phyloP scores from a whole-genome alignment of 64 coral and sea anemone genomes.

The Astreopora myriophthalma region DNA sequence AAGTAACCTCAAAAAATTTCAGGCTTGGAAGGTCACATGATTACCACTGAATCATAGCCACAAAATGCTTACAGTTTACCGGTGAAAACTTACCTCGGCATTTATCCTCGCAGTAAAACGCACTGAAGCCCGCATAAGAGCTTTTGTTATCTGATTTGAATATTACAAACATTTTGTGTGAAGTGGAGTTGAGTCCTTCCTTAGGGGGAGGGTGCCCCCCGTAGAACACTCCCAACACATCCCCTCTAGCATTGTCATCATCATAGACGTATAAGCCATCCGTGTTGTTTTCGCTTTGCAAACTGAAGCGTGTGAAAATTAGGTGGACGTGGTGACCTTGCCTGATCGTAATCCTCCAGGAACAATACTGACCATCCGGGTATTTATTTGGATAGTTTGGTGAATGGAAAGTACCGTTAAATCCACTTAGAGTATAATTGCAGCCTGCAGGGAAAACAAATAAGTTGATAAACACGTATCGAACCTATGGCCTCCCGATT shows the following conservation, averaged over 20 bases:
- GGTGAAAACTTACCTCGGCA: neutral
- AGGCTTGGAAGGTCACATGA: neutral
- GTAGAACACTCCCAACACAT: conserved; percentile 45
- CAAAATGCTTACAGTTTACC: neutral
- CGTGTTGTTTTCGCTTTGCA: conserved; percentile 30
- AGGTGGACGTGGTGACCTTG: conserved; percentile 19
- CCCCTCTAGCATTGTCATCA: conserved; percentile 23
- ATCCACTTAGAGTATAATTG: conserved; percentile 55
- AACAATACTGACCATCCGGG: conserved; percentile 84
- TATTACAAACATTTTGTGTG: conserved; percentile 53
- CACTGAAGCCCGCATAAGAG: conserved; percentile 39
- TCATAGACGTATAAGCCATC: conserved; percentile 64
- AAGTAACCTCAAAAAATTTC: too few relatives aligned
- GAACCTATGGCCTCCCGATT: too few relatives aligned
- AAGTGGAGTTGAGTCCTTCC: conserved; percentile 30
- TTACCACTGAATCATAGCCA: neutral
- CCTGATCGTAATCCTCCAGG: conserved; percentile 66
- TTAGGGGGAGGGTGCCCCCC: conserved; percentile 24
- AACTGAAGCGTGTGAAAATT: conserved; percentile 63
- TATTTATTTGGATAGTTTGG: conserved; percentile 59
- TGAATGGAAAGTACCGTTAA: conserved; percentile 66
- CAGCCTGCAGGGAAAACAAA: conserved; percentile 48
- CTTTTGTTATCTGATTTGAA: conserved; percentile 45
- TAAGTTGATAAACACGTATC: neutral
- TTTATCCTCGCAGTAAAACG: conserved; percentile 7